These are phyloP conservation scores for Candidula unifasciata DNA, from an alignment of 2,888 invertebrate species.

Conservation along the genomic window DNA sequence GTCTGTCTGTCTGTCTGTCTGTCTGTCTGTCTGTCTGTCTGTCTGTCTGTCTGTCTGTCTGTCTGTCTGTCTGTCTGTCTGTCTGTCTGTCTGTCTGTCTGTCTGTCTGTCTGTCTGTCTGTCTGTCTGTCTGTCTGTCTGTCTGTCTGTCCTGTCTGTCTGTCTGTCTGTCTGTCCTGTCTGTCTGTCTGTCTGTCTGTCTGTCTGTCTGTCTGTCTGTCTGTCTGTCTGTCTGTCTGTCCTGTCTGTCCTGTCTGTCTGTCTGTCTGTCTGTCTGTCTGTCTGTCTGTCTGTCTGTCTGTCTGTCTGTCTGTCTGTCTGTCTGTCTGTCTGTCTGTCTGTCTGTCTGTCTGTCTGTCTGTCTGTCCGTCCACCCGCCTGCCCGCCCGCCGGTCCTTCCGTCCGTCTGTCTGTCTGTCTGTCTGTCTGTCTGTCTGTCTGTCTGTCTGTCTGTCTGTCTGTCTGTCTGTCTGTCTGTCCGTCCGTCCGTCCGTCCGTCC, in stretches of 20 bases:
- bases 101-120: too few species aligned
- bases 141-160: not conserved
- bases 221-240: not conserved
- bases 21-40: too few species aligned
- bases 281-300: not conserved
- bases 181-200: not conserved
- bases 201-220: not conserved
- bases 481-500: not conserved
- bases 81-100: too few species aligned
- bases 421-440: not conserved
- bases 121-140: too few species aligned
- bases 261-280: not conserved
- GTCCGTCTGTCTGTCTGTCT: not conserved
- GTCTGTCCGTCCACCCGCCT: not conserved
- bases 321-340: slow-evolving; percentile 1
- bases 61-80: too few species aligned
- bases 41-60: too few species aligned
- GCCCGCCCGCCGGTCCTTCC: not conserved
- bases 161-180: not conserved
- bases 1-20: too few species aligned
- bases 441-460: not conserved
- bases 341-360: not conserved
- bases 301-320: not conserved
- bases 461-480: not conserved
- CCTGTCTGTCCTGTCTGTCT: not conserved